phyloP scores from a whole-genome alignment of 2,888 invertebrate genomes.

The Heliconius aoede region DNA sequence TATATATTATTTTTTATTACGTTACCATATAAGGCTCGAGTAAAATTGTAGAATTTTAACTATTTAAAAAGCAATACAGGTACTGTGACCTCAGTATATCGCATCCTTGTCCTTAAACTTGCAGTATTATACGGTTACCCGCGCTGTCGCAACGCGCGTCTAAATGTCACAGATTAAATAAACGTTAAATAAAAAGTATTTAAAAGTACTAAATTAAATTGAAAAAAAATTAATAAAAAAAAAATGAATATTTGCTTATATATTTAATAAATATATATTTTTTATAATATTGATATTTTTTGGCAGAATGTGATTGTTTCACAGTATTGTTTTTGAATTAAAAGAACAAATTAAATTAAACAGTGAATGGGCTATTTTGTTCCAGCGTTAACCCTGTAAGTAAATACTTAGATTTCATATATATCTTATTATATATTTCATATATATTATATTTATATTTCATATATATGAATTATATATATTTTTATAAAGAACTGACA shows the following conservation, averaged over 20 bases:
- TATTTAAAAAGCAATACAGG: background rate
- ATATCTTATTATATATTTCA: background rate
- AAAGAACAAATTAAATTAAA: background rate
- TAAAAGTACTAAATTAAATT: background rate
- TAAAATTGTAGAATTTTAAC: background rate
- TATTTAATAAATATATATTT: background rate
- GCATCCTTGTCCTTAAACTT: conserved; percentile 68
- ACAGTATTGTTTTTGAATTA: background rate
- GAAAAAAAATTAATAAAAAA: background rate
- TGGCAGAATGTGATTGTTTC: conserved; percentile 6
- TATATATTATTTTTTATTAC: background rate
- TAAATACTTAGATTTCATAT: background rate
- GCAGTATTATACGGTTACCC: conserved; percentile 44
- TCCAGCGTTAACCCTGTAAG: background rate
- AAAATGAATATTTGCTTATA: background rate
- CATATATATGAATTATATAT: background rate
- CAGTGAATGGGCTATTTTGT: conserved; percentile 7
- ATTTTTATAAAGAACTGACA: too few species aligned
- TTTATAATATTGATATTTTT: background rate
- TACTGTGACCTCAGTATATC: conserved; percentile 37
- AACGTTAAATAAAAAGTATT: background rate
- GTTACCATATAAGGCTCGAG: background rate
- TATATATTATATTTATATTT: background rate
- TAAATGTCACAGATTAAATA: conserved; percentile 27
- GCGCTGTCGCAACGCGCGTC: conserved; percentile 46